Base-by-base conservation (phyloP, 2,797 vertebrate genomes). In the Xyrichtys novacula region DNA sequence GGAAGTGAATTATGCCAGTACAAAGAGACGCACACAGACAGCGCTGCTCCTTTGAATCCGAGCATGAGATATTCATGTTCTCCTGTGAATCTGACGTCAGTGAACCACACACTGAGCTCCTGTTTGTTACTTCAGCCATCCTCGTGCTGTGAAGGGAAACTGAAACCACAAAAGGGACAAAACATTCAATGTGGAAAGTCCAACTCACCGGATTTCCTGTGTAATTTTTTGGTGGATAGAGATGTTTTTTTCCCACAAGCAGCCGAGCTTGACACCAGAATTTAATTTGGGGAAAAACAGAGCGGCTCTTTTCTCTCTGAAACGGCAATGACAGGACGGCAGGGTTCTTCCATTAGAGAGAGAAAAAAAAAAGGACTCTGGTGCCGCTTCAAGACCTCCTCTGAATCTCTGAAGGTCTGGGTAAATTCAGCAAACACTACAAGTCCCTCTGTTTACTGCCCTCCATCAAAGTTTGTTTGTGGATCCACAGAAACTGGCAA, bases 181-280 rank as follows among this genome's bases (percentile, higher is more conserved):
- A 59, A 65, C 14, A 50, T 53, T 8, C 11, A 19, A 64, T 34
- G 52, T 60, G 39, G 31, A 20, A 57, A 56, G 48, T 44, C 64
- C 69, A 62, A 61, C 55, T 60, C 61, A 61, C 20, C 42, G 43
- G 20, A 54, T 71, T 63, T 54, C 42, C 44, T 3, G n/a, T 44
- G 31, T 49, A 3, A 32, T 57, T 40, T 40, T 59, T 62, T 49
- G 17, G 14, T 0, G 20, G 26, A 6, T 28, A 34, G 36, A 71
- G 64, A 73, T 58, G 48, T 70, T 81, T 44, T 81, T 44, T 69
- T 86, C 63, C 72, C 58, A 20, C 55, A 42, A 56, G 65, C 68
- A 64, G 31, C 56, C 46, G 0, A 42, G 40, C 65, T 20, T 23
- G 55, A 76, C 67, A 71, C 46, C 56, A 19, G 31, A 61, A 59